A percentile compares a stretch with the other conserved stretches of the same genome.
These are phyloP conservation scores for Epizoanthus ramosus DNA, from an alignment of 92 coral and sea anemone genomes.

Conservation along the genomic window DNA sequence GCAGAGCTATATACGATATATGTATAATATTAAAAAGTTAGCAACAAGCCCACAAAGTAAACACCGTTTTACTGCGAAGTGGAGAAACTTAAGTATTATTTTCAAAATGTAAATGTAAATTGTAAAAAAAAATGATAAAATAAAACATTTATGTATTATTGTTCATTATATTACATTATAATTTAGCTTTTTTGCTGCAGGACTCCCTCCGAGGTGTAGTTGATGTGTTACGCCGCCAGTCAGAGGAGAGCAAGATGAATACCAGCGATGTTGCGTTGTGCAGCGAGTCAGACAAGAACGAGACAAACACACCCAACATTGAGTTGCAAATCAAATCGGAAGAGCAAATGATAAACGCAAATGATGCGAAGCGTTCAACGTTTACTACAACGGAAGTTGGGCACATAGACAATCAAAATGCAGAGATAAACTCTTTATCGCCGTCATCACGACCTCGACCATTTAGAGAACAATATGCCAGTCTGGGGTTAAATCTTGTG, in stretches of 20 bases:
- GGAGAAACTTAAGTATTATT: no score
- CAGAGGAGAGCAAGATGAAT: constrained; percentile 4
- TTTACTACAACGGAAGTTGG: neutral
- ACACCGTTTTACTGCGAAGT: no score
- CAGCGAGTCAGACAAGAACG: no score
- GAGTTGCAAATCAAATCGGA: constrained; percentile 6
- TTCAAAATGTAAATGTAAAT: no score
- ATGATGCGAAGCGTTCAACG: neutral
- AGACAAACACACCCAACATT: no score
- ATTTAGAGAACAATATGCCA: neutral
- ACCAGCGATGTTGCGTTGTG: no score
- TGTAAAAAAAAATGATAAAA: no score
- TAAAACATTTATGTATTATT: neutral
- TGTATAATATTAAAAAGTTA: no score
- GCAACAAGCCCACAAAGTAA: no score
- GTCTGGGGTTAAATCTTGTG: constrained; percentile 10
- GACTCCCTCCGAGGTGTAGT: neutral
- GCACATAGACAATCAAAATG: neutral
- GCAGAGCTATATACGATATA: no score
- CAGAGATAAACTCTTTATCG: neutral
- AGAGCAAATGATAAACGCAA: neutral
- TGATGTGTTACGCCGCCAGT: constrained; percentile 15
- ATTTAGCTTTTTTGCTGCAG: neutral
- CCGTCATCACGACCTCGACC: neutral
- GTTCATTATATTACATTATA: neutral